A percentile compares a stretch with the other conserved stretches of the same genome.
These are phyloP conservation scores for Rousettus madagascariensis DNA, from an alignment of 2,797 vertebrate genomes.

Conservation along the genomic window DNA sequence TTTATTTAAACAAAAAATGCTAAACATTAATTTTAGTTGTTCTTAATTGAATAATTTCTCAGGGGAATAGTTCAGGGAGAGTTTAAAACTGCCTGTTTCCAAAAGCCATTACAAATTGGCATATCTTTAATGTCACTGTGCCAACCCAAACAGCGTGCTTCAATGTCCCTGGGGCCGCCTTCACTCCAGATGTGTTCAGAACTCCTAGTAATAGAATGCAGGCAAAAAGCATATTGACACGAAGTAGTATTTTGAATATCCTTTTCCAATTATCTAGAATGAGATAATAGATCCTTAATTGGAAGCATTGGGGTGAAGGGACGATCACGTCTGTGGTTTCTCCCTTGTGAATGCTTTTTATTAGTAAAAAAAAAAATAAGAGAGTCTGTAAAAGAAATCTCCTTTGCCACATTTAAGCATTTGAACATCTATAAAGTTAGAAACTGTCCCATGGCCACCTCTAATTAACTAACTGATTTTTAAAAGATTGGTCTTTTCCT, in stretches of 20 bases:
- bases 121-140: slow-evolving; percentile 84
- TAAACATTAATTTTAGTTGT: slow-evolving; percentile 90
- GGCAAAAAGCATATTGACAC: slow-evolving; percentile 89
- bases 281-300: slow-evolving; percentile 81
- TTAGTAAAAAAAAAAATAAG: slow-evolving; percentile 35
- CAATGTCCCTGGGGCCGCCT: slow-evolving; percentile 89
- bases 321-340: slow-evolving; percentile 60
- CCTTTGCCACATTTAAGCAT: slow-evolving; percentile 18
- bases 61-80: slow-evolving; percentile 86
- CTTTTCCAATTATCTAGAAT: slow-evolving; percentile 80
- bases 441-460: slow-evolving; percentile 12
- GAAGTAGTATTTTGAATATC: slow-evolving; percentile 81
- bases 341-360: slow-evolving; percentile 53
- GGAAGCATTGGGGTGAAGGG: slow-evolving; percentile 57
- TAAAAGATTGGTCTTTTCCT: slow-evolving; percentile 53
- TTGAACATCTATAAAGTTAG: slow-evolving; percentile 25
- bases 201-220: slow-evolving; percentile 88
- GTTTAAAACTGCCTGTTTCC: slow-evolving; percentile 86
- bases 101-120: slow-evolving; percentile 92
- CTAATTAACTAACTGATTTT: slow-evolving; percentile 37
- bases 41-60: slow-evolving; percentile 94
- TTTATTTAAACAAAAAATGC: slow-evolving; percentile 86
- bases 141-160: slow-evolving; percentile 92
- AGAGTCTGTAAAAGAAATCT: slow-evolving; percentile 9
- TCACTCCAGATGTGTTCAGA: slow-evolving; percentile 87